Evolutionary conservation across 2,888 invertebrate species (phyloP), one percentile per base, ranked within the genome.

Genomic region (Mythimna loreyi): DNA sequence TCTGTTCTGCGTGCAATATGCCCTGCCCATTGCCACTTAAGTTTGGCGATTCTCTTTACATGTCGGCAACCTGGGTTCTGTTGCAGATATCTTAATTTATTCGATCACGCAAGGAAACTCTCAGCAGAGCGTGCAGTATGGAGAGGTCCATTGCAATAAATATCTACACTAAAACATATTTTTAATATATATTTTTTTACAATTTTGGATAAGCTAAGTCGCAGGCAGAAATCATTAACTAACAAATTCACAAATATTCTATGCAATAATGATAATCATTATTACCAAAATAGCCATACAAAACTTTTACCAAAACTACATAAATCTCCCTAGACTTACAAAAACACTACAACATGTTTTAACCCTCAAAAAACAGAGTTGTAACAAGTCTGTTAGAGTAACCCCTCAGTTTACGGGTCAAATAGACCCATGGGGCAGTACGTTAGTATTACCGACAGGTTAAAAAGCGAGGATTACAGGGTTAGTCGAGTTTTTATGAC

Each of bases 401-500:
- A 58, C 70, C 71, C 67, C 58, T 59, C 81, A 69, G 64, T 80
- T 75, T 66, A 68, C 67, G 81, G 83, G 83, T 76, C 77, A 73
- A 83, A 70, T 36, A 65, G 28, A 53, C 82, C 82, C 75, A 40
- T 53, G 84, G 75, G 82, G 64, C 61, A 28, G 28, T 74, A 72
- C 57, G 56, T 67, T 69, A 67, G 67, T 49, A 73, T 77, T 67
- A 83, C 80, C n/a, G 65, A 43, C 65, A 64, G 65, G 81, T 72
- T 83, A 80, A 81, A 81, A 83, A 76, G 71, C 55, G 69, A 19
- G 72, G 69, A 47, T 67, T 65, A 68, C 68, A 57, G 50, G 66
- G 81, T 80, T 66, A 64, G 45, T 21, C 8, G 55, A 66, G 53
- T 83, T 81, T 36, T 83, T 83, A 81, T 83, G 72, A 70, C 83